Evolutionary conservation across 92 coral and sea anemone genomes (phyloP).

Genomic region (Porites lobata): DNA sequence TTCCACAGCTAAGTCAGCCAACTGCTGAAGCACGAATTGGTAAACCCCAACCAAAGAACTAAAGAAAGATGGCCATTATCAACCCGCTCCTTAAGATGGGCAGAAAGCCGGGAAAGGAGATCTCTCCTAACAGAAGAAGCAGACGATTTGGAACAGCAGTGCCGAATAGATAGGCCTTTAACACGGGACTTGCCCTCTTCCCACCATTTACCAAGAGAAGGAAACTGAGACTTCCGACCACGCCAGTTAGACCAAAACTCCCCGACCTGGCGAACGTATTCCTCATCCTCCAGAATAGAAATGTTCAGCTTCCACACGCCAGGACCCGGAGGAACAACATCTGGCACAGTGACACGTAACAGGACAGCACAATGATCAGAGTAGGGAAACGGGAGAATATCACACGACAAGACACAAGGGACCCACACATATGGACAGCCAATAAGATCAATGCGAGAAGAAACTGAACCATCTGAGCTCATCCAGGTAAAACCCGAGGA

Average conservation of each 20-base stretch:
- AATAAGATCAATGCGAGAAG: conserved; percentile 62
- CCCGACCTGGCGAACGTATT: not conserved
- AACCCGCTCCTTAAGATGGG: not conserved
- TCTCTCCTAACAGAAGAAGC: not conserved
- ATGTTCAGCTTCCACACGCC: conserved; percentile 51
- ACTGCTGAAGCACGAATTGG: not conserved
- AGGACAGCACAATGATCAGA: conserved; percentile 28
- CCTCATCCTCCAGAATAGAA: conserved; percentile 7
- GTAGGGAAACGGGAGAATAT: conserved; percentile 11
- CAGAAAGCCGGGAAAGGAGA: not conserved
- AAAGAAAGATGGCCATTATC: conserved; percentile 5
- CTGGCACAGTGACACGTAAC: not conserved
- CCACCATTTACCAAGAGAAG: conserved; percentile 45
- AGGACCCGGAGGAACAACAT: not conserved
- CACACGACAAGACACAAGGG: conserved; percentile 3
- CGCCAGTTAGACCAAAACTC: too few relatives aligned
- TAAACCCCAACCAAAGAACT: not conserved
- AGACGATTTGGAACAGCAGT: not conserved
- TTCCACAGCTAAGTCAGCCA: not conserved
- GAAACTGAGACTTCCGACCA: not conserved
- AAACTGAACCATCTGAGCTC: conserved; percentile 34
- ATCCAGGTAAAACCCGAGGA: conserved; percentile 29
- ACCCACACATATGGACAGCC: conserved; percentile 32
- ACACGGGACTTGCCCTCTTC: conserved; percentile 43
- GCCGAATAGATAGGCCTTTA: conserved; percentile 14